Evolutionary conservation across 2,888 invertebrate genomes (phyloP).

Genomic region (Temnothorax ravouxi): DNA sequence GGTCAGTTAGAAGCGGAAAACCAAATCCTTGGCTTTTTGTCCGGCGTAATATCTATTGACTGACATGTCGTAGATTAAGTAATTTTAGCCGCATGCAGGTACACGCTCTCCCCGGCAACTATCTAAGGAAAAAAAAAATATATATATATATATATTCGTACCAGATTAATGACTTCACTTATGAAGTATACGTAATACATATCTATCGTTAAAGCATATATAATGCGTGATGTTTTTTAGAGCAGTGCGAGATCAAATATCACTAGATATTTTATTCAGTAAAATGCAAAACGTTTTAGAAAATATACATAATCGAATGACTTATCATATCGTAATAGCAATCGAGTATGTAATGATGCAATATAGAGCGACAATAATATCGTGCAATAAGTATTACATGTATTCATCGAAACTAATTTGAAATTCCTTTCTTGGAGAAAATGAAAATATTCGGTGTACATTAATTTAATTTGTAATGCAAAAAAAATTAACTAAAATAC

Average conservation of each 20-base stretch:
- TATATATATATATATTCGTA: not conserved
- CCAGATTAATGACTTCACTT: slow-evolving; percentile 16
- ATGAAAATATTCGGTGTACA: not conserved
- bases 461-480: not conserved
- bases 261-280: not conserved
- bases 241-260: not conserved
- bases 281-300: not conserved
- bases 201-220: not conserved
- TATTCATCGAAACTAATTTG: not conserved
- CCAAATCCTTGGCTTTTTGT: slow-evolving; percentile 24
- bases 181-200: not conserved
- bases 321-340: not conserved
- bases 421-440: not conserved
- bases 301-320: not conserved
- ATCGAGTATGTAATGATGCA: not conserved
- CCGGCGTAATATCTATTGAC: slow-evolving; percentile 6
- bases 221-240: not conserved
- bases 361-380: not conserved
- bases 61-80: slow-evolving; percentile 34
- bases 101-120: slow-evolving; percentile 3
- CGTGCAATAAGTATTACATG: not conserved
- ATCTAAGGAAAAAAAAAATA: not conserved
- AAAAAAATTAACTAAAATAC: not conserved
- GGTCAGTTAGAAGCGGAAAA: slow-evolving; percentile 29
- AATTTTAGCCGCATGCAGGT: slow-evolving; percentile 26